A percentile compares a stretch with the other conserved stretches of the same genome.
Evolutionary conservation across 2,113 vertebrate species (phyloP).

Genomic region (Coreoperca whiteheadi): DNA sequence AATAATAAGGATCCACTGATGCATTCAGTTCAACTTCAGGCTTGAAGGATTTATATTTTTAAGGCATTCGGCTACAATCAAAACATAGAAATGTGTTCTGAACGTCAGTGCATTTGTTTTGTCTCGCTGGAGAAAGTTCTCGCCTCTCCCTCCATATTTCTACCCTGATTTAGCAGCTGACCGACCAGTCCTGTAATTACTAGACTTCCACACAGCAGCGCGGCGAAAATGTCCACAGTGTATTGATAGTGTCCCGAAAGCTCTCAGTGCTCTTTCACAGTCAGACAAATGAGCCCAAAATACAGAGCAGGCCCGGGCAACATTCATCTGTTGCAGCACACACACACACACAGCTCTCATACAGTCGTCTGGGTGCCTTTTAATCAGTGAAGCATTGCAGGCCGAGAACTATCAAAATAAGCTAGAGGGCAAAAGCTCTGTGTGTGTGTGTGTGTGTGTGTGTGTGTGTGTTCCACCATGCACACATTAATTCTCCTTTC

Average conservation of each 20-base stretch:
- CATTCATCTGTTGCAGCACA: slow-evolving; percentile 19
- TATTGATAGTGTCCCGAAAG: slow-evolving; percentile 10
- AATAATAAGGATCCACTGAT: neutral
- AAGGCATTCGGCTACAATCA: neutral
- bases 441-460: neutral
- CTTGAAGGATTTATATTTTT: neutral
- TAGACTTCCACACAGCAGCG: slow-evolving; percentile 1
- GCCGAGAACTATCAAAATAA: slow-evolving; percentile 5
- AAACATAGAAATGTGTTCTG: slow-evolving; percentile 1
- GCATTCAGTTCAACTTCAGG: neutral
- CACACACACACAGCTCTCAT: neutral
- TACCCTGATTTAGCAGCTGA: neutral
- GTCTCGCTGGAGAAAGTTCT: neutral
- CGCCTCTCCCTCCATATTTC: neutral
- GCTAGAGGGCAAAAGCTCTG: slow-evolving; percentile 16
- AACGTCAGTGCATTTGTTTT: neutral
- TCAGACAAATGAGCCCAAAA: slow-evolving; percentile 41
- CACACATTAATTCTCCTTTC: slow-evolving; percentile 2
- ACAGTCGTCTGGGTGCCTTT: slow-evolving; percentile 32
- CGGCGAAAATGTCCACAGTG: neutral
- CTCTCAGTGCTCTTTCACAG: slow-evolving; percentile 20
- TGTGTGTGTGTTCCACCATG: neutral
- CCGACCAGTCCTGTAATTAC: neutral
- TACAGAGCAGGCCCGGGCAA: neutral
- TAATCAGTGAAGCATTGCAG: slow-evolving; percentile 34